Conservation (phyloP, 2,888 invertebrate genomes). For the Vandiemenella viatica region DNA sequence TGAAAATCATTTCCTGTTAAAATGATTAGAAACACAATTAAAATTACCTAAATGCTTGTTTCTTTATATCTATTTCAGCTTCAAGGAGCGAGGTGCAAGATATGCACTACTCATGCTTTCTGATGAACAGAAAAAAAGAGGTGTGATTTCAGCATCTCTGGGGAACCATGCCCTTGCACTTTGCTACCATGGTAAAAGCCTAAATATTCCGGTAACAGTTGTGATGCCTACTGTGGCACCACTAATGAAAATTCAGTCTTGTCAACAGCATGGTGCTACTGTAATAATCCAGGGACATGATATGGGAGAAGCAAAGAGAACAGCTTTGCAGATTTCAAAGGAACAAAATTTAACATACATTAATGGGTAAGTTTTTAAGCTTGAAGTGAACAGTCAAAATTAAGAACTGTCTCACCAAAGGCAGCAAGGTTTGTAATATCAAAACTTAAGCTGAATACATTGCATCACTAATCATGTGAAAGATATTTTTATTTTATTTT, state of each 20-base stretch:
- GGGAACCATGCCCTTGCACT: constrained; percentile 86
- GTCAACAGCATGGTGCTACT: constrained; percentile 67
- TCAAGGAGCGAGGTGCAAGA: constrained; percentile 87
- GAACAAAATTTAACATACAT: constrained; percentile 63
- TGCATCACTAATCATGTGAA: too few species aligned
- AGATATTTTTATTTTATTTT: too few species aligned
- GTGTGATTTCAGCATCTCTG: constrained; percentile 84
- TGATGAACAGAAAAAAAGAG: constrained; percentile 50
- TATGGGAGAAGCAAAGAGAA: constrained; percentile 69
- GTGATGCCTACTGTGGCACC: constrained; percentile 94
- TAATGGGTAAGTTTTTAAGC: constrained; percentile 51
- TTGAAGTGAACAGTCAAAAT: too few species aligned
- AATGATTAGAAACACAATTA: too few species aligned
- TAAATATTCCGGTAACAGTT: constrained; percentile 60
- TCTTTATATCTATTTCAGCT: too few species aligned
- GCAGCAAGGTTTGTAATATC: too few species aligned
- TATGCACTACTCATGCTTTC: constrained; percentile 65
- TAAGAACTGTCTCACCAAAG: too few species aligned
- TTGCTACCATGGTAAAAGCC: constrained; percentile 59
- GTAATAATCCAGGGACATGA: constrained; percentile 70
- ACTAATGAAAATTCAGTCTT: constrained; percentile 88
- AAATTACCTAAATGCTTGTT: too few species aligned
- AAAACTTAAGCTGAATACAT: too few species aligned
- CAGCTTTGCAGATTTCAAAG: constrained; percentile 60
- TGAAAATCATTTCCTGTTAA: neutral